Conservation (phyloP, 2,113 vertebrate genomes). For the Ranitomeya variabilis region DNA sequence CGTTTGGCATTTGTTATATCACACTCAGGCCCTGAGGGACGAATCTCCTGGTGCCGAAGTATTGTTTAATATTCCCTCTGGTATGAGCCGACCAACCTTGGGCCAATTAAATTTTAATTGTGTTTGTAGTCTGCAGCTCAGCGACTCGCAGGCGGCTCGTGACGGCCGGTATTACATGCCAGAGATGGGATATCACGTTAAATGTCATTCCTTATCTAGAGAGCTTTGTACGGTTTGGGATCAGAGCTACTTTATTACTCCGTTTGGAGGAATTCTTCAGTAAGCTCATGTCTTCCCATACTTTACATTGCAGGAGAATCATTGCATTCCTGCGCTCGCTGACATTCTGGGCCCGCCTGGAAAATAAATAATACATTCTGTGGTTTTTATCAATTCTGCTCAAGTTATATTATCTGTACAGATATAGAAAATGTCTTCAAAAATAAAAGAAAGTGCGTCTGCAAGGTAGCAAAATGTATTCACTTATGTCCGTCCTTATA, state of each 20-base stretch:
- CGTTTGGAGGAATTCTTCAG: background rate
- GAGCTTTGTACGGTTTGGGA: background rate
- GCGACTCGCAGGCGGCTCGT: background rate
- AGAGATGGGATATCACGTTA: background rate
- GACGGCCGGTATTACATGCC: background rate
- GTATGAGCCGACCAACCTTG: slow-evolving; percentile 2
- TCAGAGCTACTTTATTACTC: background rate
- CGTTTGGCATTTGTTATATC: slow-evolving; percentile 16
- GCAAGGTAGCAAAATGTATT: no score
- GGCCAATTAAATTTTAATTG: slow-evolving; percentile 24
- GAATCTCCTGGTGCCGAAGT: background rate
- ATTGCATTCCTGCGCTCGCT: background rate
- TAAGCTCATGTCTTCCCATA: slow-evolving; percentile 1
- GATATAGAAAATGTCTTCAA: no score
- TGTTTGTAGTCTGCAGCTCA: slow-evolving; percentile 10
- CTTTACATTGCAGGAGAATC: background rate
- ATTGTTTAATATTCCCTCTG: slow-evolving; percentile 43
- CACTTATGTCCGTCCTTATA: no score
- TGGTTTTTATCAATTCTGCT: background rate
- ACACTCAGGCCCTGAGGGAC: slow-evolving; percentile 8
- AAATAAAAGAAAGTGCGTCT: no score
- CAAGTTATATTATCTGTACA: no score
- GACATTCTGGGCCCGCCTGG: background rate
- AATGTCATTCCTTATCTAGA: slow-evolving; percentile 16
- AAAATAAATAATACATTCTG: background rate